Conservation (phyloP, 2,113 vertebrate genomes). For the Falcunculus frontatus region DNA sequence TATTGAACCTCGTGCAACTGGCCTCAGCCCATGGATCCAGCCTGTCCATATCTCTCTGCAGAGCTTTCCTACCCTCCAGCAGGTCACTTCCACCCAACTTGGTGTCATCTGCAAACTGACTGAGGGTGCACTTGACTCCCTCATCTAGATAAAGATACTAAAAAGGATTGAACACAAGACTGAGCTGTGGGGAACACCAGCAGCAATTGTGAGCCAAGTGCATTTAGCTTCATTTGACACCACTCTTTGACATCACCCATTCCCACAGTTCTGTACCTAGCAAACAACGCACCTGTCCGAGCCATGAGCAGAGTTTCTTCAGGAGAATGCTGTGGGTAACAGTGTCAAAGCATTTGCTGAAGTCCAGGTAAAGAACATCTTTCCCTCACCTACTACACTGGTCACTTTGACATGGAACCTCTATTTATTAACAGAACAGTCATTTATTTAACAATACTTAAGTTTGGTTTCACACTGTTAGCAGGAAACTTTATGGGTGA, state of each 20-base stretch:
- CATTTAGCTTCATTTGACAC: not conserved
- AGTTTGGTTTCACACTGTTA: slow-evolving; percentile 3
- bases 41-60: not conserved
- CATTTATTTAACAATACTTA: not conserved
- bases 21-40: fast-evolving
- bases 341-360: not conserved
- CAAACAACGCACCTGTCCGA: not conserved
- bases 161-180: not conserved
- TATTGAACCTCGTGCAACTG: fast-evolving
- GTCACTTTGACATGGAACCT: not conserved
- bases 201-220: fast-evolving
- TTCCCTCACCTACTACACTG: not conserved
- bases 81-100: not conserved
- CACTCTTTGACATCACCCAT: not conserved
- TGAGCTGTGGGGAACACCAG: not conserved
- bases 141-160: not conserved
- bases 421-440: not conserved
- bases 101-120: not conserved
- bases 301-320: not conserved
- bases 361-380: not conserved
- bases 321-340: not conserved
- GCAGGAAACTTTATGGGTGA: not conserved
- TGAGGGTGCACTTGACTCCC: fast-evolving
- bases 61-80: not conserved
- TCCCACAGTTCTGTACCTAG: not conserved